A percentile compares a stretch with the other conserved stretches of the same genome.
These are phyloP conservation scores for Gallinago stenura DNA, from an alignment of 2,797 vertebrate species.

Conservation along the genomic window DNA sequence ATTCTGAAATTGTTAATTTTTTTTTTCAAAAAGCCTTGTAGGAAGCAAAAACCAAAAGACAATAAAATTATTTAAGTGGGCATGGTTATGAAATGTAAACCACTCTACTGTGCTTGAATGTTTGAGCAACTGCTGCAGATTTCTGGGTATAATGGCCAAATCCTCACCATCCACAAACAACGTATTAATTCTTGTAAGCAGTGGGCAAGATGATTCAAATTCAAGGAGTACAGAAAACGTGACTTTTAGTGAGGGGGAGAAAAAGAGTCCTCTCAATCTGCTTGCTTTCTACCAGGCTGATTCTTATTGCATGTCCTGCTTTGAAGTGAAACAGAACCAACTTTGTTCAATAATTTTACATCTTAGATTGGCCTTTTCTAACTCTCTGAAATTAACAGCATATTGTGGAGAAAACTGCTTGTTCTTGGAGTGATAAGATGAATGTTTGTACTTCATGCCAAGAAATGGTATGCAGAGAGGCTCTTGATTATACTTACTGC, in stretches of 20 bases:
- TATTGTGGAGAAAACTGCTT: too few relatives aligned
- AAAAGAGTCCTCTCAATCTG: background rate
- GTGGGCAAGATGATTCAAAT: background rate
- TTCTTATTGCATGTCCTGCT: background rate
- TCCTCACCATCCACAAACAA: background rate
- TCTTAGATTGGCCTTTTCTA: too few relatives aligned
- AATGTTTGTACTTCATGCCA: too few relatives aligned
- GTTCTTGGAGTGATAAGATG: too few relatives aligned
- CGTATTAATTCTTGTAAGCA: background rate
- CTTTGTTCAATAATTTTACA: too few relatives aligned
- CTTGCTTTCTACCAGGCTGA: background rate
- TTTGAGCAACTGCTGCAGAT: background rate
- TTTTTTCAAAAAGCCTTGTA: background rate
- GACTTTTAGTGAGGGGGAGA: accelerated
- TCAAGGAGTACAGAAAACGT: background rate
- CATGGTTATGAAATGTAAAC: background rate
- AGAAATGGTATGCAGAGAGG: too few relatives aligned
- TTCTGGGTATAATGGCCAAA: background rate
- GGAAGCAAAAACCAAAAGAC: background rate
- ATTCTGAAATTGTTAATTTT: conserved; percentile 3
- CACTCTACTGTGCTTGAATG: background rate
- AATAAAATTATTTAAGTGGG: background rate
- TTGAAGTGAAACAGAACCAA: too few relatives aligned
- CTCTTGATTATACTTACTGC: too few relatives aligned
- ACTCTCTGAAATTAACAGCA: too few relatives aligned